phyloP scores from a whole-genome alignment of 2,888 invertebrate species.

The Agrochola macilenta region DNA sequence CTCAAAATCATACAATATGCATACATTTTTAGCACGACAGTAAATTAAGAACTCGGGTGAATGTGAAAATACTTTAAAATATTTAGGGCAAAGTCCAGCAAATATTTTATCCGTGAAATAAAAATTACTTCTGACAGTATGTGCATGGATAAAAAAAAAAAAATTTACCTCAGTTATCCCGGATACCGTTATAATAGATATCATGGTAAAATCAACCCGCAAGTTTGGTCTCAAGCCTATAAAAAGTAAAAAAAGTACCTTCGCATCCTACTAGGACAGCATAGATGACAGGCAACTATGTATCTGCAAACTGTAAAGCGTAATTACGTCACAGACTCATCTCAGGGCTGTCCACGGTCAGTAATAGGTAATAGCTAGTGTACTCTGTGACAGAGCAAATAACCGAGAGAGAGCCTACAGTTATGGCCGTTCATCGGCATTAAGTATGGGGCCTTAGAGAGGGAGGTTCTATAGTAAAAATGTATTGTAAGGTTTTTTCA shows the following conservation, averaged over 20 bases:
- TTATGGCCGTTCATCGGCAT: conserved; percentile 51
- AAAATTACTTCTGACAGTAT: too few relatives aligned
- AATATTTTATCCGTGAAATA: too few relatives aligned
- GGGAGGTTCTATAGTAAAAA: not conserved
- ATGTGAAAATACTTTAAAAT: too few relatives aligned
- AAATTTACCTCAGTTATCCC: too few relatives aligned
- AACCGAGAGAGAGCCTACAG: conserved; percentile 56
- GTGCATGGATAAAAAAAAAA: too few relatives aligned
- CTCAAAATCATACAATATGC: too few relatives aligned
- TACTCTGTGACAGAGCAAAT: conserved; percentile 58
- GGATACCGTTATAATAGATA: too few relatives aligned
- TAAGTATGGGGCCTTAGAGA: conserved; percentile 41
- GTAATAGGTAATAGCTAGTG: conserved; percentile 47
- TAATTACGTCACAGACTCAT: conserved; percentile 51
- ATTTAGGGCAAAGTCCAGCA: too few relatives aligned
- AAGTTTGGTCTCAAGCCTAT: too few relatives aligned
- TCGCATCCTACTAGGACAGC: conserved; percentile 38
- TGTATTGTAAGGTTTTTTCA: not conserved
- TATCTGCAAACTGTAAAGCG: conserved; percentile 45
- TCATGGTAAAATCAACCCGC: too few relatives aligned
- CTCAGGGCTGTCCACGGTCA: conserved; percentile 60
- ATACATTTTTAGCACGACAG: too few relatives aligned
- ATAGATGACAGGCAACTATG: conserved; percentile 23
- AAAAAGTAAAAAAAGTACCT: not conserved
- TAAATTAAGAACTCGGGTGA: too few relatives aligned